Percentiles rank a stretch among this genome's conserved stretches.
Evolutionary conservation across 1,140 invertebrate species (phyloP).

Genomic region (Subanguina moxae): DNA sequence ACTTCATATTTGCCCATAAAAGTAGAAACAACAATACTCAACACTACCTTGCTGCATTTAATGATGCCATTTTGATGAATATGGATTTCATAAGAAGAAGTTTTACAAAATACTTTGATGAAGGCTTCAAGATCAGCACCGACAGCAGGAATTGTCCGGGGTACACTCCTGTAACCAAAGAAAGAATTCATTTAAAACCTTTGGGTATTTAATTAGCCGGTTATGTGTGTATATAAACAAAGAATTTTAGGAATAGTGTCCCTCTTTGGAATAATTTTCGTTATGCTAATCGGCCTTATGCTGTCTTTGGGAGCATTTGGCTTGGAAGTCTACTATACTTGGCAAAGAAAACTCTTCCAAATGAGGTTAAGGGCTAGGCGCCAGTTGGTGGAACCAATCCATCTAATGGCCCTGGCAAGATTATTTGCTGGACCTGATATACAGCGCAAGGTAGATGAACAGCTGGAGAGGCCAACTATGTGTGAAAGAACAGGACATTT

Average conservation of each 20-base stretch:
- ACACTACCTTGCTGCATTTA: constrained; percentile 29
- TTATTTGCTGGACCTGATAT: constrained; percentile 1
- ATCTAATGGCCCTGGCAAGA: constrained; percentile 6
- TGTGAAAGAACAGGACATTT: background rate
- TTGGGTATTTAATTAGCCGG: too few species aligned
- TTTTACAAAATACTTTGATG: constrained; percentile 31
- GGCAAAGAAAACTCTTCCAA: constrained; percentile 15
- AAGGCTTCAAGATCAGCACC: constrained; percentile 19
- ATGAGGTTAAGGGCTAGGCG: constrained; percentile 3
- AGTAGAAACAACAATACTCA: background rate
- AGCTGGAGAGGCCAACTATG: constrained; percentile 1
- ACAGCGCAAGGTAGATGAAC: constrained; percentile 1
- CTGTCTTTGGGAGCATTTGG: constrained; percentile 21
- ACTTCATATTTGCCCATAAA: constrained; percentile 32
- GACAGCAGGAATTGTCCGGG: constrained; percentile 10
- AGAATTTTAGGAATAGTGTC: constrained; percentile 15
- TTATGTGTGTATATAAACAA: background rate
- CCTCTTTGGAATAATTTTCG: constrained; percentile 20
- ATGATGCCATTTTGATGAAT: constrained; percentile 41
- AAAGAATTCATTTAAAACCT: background rate
- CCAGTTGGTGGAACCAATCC: constrained; percentile 1
- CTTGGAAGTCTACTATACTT: constrained; percentile 19
- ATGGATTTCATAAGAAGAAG: constrained; percentile 42
- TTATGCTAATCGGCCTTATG: constrained; percentile 5
- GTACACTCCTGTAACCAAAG: constrained; percentile 5